Evolutionary conservation across 1,140 invertebrate species (phyloP), one percentile per base, ranked within the genome.

Genomic region (Latrodectus geometricus): DNA sequence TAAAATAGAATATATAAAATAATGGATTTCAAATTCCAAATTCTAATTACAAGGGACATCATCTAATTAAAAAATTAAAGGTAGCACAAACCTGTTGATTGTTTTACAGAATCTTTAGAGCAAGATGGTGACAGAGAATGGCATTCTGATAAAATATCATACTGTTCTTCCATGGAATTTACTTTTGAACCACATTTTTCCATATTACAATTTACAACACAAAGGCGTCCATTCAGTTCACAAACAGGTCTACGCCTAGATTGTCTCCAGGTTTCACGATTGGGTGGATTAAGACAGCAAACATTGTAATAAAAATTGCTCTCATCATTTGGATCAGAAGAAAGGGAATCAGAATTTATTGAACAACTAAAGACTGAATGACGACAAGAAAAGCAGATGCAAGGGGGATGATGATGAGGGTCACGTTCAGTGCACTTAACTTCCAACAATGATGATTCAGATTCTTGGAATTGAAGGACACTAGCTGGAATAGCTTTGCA

Each of bases 301-400:
- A 86, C 49, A 12, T 86, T 86, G 14, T 77, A 86, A n/a, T 86
- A 85, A 0, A 84, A 72, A 52, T n/a, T 56, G 17, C 76, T 73
- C 8, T 76, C 73, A n/a, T 21, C 20, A 17, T 35, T 49, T 12
- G 11, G 9, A 35, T 66, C 49, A 20, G 12, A 15, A 4, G 54
- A 15, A 0, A 49, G 17, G 2, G 9, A 14, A 8, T 20, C 54
- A 2, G 49, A 35, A 0, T 49, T 21, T 4, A 77, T 11, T 4
- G 66, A 69, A n/a, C 83, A 86, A 61, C 74, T 78, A n/a, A 86
- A 86, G 8, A 86, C 15, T 8, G 83, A 86, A 50, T 86, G 83
- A 9, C 70, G 74, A 21, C 83, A 86, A 7, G 83, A 35, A 17
- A 86, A 86, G 20, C 83, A 86, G 17, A 86, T 86, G 54, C 83